A percentile compares a stretch with the other conserved stretches of the same genome.
Conservation (phyloP, 2,113 vertebrate genomes). For the Rhagologus leucostigma region DNA sequence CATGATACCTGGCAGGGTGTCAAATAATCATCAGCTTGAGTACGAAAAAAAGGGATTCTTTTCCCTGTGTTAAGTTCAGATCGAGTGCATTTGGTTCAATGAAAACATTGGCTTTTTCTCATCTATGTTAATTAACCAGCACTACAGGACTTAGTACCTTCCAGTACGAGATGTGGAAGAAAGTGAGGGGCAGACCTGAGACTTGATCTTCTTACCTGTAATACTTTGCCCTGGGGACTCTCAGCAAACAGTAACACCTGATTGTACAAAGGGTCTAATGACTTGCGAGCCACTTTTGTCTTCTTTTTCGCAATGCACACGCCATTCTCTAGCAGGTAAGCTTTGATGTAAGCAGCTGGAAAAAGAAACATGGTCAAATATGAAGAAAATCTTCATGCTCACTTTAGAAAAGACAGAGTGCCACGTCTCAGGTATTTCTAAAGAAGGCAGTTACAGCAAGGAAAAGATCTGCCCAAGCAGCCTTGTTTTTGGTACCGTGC, state of each 20-base stretch:
- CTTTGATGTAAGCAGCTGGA: slow-evolving; percentile 96
- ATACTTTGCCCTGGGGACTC: slow-evolving; percentile 94
- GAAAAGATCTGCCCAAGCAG: neutral
- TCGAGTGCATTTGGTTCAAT: accelerated
- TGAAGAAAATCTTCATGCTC: neutral
- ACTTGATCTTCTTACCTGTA: slow-evolving; percentile 82
- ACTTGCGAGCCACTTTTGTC: slow-evolving; percentile 95
- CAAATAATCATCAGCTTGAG: neutral
- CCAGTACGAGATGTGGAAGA: neutral
- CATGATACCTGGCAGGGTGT: neutral
- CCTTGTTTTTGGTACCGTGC: neutral
- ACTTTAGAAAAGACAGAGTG: neutral
- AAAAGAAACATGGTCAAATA: neutral
- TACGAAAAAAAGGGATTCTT: neutral
- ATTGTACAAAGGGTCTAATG: slow-evolving; percentile 94
- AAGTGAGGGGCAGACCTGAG: neutral
- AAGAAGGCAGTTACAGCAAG: neutral
- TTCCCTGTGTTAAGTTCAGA: neutral
- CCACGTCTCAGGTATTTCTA: neutral
- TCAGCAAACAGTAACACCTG: slow-evolving; percentile 95
- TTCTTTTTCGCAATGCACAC: slow-evolving; percentile 96
- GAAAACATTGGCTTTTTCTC: neutral
- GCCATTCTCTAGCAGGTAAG: slow-evolving; percentile 95
- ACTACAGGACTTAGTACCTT: neutral
- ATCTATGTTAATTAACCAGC: neutral